These are phyloP conservation scores for Zeus faber DNA, from an alignment of 2,113 vertebrate species.

Conservation along the genomic window DNA sequence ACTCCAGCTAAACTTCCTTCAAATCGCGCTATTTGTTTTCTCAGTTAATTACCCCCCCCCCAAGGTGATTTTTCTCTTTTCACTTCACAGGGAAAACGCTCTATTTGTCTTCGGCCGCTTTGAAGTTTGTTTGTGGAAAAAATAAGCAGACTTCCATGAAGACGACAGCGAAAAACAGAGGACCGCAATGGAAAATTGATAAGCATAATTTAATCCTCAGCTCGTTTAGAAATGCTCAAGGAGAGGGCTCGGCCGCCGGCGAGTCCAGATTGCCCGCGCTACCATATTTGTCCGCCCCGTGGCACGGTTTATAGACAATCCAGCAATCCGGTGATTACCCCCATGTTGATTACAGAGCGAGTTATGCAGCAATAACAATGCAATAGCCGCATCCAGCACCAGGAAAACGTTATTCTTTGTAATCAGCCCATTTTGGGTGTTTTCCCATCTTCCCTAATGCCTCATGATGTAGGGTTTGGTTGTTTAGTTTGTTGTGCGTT, in stretches of 20 bases:
- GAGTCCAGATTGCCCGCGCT: conserved; percentile 35
- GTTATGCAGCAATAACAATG: conserved; percentile 50
- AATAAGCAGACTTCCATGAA: conserved; percentile 5
- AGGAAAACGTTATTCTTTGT: conserved; percentile 33
- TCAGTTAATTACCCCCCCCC: conserved; percentile 19
- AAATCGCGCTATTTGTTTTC: conserved; percentile 28
- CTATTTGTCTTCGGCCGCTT: conserved; percentile 2
- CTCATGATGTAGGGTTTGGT: neutral
- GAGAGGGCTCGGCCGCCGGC: conserved; percentile 16
- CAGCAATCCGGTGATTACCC: conserved; percentile 21
- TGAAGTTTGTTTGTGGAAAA: conserved; percentile 39
- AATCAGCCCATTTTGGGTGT: conserved; percentile 42
- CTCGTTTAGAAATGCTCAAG: conserved; percentile 14
- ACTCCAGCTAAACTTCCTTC: conserved; percentile 27
- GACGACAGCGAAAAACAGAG: conserved; percentile 14
- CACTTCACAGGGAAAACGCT: conserved; percentile 2
- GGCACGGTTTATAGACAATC: conserved; percentile 55
- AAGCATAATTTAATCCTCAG: conserved; percentile 24
- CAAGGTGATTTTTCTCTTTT: conserved; percentile 3
- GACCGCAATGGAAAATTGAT: conserved; percentile 46
- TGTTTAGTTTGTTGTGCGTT: neutral
- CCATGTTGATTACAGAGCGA: conserved; percentile 54
- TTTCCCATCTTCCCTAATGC: neutral
- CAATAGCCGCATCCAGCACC: conserved; percentile 19
- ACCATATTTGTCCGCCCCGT: conserved; percentile 42